Evolutionary conservation across 2,797 vertebrate genomes (phyloP).

Genomic region (Chelon auratus): DNA sequence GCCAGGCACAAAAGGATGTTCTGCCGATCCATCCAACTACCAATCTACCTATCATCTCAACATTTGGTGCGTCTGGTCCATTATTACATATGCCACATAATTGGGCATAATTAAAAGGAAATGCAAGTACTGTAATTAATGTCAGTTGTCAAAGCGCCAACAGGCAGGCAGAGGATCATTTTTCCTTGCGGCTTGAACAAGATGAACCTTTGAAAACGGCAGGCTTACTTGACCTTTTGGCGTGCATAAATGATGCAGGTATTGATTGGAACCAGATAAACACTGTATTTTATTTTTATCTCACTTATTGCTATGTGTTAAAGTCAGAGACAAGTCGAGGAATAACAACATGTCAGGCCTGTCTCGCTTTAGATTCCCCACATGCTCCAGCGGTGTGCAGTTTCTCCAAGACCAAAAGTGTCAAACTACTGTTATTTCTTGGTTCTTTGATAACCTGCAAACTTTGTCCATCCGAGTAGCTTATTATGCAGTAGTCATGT

Average conservation of each 20-base stretch:
- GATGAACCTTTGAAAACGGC: conserved; percentile 67
- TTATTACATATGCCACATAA: conserved; percentile 84
- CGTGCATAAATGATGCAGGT: conserved; percentile 30
- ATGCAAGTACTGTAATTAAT: conserved; percentile 86
- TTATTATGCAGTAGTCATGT: background rate
- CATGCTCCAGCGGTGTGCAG: background rate
- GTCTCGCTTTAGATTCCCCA: background rate
- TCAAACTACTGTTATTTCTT: background rate
- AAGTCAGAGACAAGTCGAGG: background rate
- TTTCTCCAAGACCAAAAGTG: background rate
- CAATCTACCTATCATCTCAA: conserved; percentile 84
- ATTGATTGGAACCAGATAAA: conserved; percentile 32
- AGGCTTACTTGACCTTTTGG: conserved; percentile 58
- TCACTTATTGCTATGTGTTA: background rate
- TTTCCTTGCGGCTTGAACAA: conserved; percentile 67
- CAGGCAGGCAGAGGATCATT: conserved; percentile 74
- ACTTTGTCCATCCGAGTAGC: background rate
- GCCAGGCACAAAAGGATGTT: conserved; percentile 76
- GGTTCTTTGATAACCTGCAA: background rate
- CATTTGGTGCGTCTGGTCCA: conserved; percentile 68
- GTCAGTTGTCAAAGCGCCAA: conserved; percentile 81
- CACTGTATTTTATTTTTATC: background rate
- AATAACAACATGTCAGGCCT: background rate
- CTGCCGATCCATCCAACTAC: conserved; percentile 79
- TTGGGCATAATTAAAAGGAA: conserved; percentile 85